Conservation (phyloP, 2,113 vertebrate species). For the Amphiprion ocellaris region DNA sequence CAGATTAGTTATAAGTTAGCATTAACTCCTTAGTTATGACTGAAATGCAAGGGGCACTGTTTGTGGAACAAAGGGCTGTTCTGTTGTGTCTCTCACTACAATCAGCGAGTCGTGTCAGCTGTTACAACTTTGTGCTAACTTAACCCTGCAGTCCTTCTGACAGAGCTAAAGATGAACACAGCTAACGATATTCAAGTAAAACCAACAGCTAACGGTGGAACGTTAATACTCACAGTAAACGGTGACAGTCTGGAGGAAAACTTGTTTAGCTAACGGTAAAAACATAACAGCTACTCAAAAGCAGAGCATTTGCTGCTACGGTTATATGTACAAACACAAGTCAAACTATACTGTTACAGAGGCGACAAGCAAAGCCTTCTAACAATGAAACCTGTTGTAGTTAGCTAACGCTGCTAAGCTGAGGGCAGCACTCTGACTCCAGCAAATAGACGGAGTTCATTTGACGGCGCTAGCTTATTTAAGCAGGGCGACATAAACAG, state of each 20-base stretch:
- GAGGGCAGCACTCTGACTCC: slow-evolving; percentile 48
- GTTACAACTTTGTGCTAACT: neutral
- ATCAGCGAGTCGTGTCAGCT: slow-evolving; percentile 18
- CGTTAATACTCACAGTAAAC: neutral
- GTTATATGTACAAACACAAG: neutral
- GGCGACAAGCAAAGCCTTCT: neutral
- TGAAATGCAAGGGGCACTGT: slow-evolving; percentile 13
- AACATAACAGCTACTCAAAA: neutral
- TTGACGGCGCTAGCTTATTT: slow-evolving; percentile 65
- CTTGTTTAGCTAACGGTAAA: neutral
- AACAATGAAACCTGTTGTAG: slow-evolving; percentile 67
- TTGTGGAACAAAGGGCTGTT: slow-evolving; percentile 50
- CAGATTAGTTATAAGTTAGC: slow-evolving; percentile 7
- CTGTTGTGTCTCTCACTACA: slow-evolving; percentile 30
- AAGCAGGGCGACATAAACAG: slow-evolving; percentile 54
- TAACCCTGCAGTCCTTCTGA: neutral
- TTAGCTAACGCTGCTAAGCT: slow-evolving; percentile 40
- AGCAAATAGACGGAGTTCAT: slow-evolving; percentile 80
- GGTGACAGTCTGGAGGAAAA: slow-evolving; percentile 1
- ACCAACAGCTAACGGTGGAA: neutral
- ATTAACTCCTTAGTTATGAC: slow-evolving; percentile 30
- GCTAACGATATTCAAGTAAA: neutral
- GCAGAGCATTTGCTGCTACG: neutral
- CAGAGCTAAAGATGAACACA: neutral
- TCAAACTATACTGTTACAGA: neutral